Evolutionary conservation across 1,140 invertebrate species (phyloP), one percentile per base, ranked within the genome.

Genomic region (Plutomurus gul): DNA sequence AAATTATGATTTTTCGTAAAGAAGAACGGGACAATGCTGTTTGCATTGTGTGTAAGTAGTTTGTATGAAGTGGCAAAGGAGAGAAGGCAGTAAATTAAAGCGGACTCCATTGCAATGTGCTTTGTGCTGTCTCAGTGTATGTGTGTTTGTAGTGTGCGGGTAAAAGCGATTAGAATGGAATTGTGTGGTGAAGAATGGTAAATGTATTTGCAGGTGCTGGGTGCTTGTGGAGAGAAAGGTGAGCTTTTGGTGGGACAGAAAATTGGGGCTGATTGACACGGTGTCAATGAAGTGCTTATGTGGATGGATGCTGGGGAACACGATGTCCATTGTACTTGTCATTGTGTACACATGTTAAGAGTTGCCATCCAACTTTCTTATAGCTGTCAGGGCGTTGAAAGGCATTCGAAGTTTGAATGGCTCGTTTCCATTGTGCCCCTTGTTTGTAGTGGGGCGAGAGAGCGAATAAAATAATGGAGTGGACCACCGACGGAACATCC

Each of bases 381-480:
- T 27, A 30, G 40, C 39, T 43, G 39, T 43, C 43, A 74, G 40
- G 5, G 72, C 3, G 16, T 16, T 39, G n/a, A 56, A 51, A 43
- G 70, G 70, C 8, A 72, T n/a, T 37, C 30, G 30, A 71, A 74
- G 27, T 20, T 6, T 13, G 7, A 13, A 37, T 51, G 46, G 36
- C 60, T 75, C 47, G 33, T 37, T 56, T 75, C 74, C 33, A 56
- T 75, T 75, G 33, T 72, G 72, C 22, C n/a, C n/a, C 10, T 13
- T 75, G 39, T 56, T 79, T 80, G 75, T 80, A 51, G 79, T 43
- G 33, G 56, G 75, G 79, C 75, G 79, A 77, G 73, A 80, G 65
- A 77, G 75, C 79, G 70, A 56, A 56, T 40, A 65, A 76, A 80
- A 77, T 56, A 80, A 60, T 36, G 49, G 27, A 16, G 27, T 20